Base-by-base conservation (phyloP, 2,888 invertebrate genomes). In the Molanna angustata region DNA sequence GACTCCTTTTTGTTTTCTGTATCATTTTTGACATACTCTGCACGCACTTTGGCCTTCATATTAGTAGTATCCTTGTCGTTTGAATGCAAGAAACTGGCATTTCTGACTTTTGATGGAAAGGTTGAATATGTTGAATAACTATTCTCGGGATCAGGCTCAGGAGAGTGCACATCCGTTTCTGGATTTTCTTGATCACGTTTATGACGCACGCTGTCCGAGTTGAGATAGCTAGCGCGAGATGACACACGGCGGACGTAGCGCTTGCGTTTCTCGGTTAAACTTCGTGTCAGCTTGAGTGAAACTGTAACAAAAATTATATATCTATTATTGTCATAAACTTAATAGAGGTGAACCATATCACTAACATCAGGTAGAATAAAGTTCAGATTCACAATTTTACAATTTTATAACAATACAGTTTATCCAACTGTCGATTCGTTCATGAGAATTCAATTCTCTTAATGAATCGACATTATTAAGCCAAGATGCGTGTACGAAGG, bases 241-340 rank as follows among this genome's bases (percentile, higher is more conserved):
- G 84, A 83, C 1, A 84, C 82, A 4, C 84, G 71, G 1, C 82
- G 72, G 0, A 84, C 82, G 74, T 85, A 84, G 61, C 79, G 80
- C 64, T 85, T 85, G 1, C 85, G 71, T 49, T 80, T 82, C 61
- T 83, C 83, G 1, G 84, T 83, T 19, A 83, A 65, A 60, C 75
- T 78, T 32, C 79, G 69, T 1, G 77, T 78, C 2, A 79, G 64
- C 61, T 75, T 78, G 4, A 79, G 74, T 41, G 78, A 78, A 62
- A 41, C 42, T 52, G 20, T 0, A 42, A 51, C 7, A 44, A 17
- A 44, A n/a, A 4, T n/a, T 45, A 17, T 9, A 18, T 22, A 21
- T n/a, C n/a, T n/a, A n/a, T n/a, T n/a, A n/a, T n/a, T n/a, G n/a
- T n/a, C n/a, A n/a, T n/a, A n/a, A n/a, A n/a, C n/a, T n/a, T n/a